A percentile compares a stretch with the other conserved stretches of the same genome.
These are phyloP conservation scores for Trachymyrmex septentrionalis DNA, from an alignment of 1,140 invertebrate species.

Conservation along the genomic window DNA sequence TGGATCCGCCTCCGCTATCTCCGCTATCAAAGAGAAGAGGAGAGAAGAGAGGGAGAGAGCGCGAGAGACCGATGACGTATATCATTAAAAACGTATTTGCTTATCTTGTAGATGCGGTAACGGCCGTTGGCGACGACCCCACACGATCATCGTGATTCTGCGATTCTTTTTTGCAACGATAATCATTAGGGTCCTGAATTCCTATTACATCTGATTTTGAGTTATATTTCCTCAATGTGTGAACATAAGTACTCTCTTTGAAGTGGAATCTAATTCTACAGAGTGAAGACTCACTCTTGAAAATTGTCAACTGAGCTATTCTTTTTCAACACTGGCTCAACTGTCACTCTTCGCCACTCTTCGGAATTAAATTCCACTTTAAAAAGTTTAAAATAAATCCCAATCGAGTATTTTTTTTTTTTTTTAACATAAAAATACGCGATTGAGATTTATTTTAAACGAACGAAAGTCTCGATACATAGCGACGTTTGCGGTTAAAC, in stretches of 20 bases:
- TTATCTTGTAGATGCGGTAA: constrained; percentile 55
- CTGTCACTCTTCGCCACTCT: no score
- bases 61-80: constrained; percentile 24
- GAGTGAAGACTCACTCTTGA: no score
- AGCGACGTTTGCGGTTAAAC: neutral
- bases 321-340: no score
- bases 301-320: no score
- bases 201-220: neutral
- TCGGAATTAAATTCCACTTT: no score
- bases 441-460: neutral
- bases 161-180: neutral
- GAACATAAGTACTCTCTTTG: neutral
- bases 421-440: neutral
- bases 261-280: no score
- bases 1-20: constrained; percentile 21
- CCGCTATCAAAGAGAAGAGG: neutral
- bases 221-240: neutral
- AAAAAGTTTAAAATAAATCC: no score
- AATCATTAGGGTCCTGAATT: constrained; percentile 4
- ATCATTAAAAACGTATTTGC: constrained; percentile 66
- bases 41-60: neutral
- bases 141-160: constrained; percentile 22
- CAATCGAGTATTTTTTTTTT: neutral
- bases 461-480: neutral
- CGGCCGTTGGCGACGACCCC: constrained; percentile 13